Evolutionary conservation across 1,140 invertebrate genomes (phyloP).

Genomic region (Subanguina moxae): DNA sequence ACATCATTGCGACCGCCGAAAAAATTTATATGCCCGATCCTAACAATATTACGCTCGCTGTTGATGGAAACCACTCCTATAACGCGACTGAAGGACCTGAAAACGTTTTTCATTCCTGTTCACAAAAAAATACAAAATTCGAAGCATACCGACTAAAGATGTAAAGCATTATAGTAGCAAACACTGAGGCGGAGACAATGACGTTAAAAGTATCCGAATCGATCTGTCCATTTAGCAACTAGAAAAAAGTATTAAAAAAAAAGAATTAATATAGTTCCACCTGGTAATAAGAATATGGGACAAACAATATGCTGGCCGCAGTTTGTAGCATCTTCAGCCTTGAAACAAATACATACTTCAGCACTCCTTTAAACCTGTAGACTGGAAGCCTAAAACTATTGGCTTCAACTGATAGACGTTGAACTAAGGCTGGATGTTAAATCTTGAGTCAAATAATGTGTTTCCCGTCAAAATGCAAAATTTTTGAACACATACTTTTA

Average conservation of each 20-base stretch:
- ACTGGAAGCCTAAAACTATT: conserved; percentile 11
- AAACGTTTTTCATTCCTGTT: not conserved
- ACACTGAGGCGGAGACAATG: not conserved
- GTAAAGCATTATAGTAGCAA: conserved; percentile 6
- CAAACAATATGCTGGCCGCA: not conserved
- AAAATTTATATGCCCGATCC: conserved; percentile 13
- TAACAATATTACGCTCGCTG: conserved; percentile 1
- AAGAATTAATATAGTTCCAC: too few relatives aligned
- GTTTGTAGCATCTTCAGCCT: conserved; percentile 18
- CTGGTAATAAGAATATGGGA: conserved; percentile 10
- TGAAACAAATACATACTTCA: conserved; percentile 6
- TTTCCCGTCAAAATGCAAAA: too few relatives aligned
- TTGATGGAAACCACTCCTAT: conserved; percentile 17
- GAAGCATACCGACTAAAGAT: not conserved
- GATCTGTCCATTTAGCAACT: not conserved
- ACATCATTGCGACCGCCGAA: conserved; percentile 3
- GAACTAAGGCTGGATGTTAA: too few relatives aligned
- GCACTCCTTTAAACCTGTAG: conserved; percentile 10
- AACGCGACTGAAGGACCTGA: conserved; percentile 16
- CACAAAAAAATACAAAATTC: too few relatives aligned
- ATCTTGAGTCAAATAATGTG: too few relatives aligned
- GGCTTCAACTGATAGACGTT: too few relatives aligned
- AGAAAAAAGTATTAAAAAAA: too few relatives aligned
- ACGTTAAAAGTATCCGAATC: not conserved
- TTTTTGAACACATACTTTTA: too few relatives aligned